A percentile compares a stretch with the other conserved stretches of the same genome.
phyloP scores from a whole-genome alignment of 2,113 vertebrate genomes.

The Lasiurus cinereus region DNA sequence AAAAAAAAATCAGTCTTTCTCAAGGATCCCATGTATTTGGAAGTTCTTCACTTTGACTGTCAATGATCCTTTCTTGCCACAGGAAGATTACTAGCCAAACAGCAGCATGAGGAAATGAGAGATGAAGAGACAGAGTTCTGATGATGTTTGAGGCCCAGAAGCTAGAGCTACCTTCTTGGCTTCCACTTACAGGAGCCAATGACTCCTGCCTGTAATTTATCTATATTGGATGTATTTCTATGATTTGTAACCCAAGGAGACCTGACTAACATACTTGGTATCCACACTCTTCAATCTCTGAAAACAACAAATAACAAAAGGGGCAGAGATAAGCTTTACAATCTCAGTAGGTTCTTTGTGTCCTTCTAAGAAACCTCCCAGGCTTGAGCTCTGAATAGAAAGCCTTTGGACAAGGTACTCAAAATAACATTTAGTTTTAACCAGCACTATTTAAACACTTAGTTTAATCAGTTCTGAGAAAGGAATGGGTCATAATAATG shows the following conservation, averaged over 20 bases:
- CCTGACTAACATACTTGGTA: not conserved
- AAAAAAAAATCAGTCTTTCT: not conserved
- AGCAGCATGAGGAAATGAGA: not conserved
- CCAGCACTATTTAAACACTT: conserved; percentile 38
- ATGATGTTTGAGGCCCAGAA: not conserved
- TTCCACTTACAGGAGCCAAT: not conserved
- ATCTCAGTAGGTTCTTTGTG: not conserved
- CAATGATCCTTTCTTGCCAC: not conserved
- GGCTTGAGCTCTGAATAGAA: not conserved
- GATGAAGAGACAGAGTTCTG: not conserved
- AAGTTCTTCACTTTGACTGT: not conserved
- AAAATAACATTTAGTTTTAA: not conserved
- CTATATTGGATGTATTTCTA: not conserved
- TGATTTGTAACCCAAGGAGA: not conserved
- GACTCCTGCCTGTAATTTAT: not conserved
- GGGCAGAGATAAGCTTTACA: not conserved
- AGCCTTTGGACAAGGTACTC: not conserved
- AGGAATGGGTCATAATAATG: not conserved
- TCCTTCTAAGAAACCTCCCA: not conserved
- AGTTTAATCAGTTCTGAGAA: conserved; percentile 30
- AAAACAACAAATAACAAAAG: not conserved
- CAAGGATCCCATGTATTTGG: not conserved
- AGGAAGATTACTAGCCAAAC: not conserved
- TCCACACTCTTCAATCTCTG: not conserved
- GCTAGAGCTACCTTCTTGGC: not conserved